Conservation (phyloP, 1,140 invertebrate genomes). For the Aphelinus atriplicis region DNA sequence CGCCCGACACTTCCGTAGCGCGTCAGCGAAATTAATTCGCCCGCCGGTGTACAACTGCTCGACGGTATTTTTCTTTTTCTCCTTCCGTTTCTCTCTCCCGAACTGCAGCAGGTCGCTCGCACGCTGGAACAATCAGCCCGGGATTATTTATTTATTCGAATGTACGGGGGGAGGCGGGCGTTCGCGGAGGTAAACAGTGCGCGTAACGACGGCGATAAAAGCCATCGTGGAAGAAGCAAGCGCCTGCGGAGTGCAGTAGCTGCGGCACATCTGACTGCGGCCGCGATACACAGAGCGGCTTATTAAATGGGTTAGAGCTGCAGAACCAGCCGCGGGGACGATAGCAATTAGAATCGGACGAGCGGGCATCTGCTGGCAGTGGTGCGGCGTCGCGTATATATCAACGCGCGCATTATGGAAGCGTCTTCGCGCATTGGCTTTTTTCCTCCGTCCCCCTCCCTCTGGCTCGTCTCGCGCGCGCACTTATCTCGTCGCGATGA, state of each 20-base stretch:
- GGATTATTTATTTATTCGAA: conserved; percentile 24
- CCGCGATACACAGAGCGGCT: conserved; percentile 51
- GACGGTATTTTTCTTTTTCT: neutral
- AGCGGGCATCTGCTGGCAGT: conserved; percentile 43
- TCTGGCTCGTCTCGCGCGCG: neutral
- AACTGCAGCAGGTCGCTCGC: neutral
- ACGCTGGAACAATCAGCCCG: neutral
- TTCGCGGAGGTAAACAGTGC: conserved; percentile 37
- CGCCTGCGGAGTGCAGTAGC: conserved; percentile 27
- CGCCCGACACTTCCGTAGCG: too few relatives aligned
- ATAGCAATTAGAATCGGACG: conserved; percentile 57
- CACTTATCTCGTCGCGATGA: neutral
- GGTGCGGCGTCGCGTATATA: too few relatives aligned
- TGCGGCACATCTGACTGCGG: conserved; percentile 22
- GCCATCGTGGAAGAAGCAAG: neutral
- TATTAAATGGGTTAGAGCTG: conserved; percentile 63
- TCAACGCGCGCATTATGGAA: too few relatives aligned
- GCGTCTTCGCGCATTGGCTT: neutral
- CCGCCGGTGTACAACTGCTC: too few relatives aligned
- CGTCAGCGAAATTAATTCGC: too few relatives aligned
- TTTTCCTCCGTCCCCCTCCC: neutral
- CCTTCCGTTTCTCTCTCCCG: neutral
- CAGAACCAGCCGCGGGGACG: conserved; percentile 55
- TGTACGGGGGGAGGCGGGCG: conserved; percentile 23
- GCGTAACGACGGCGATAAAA: conserved; percentile 37